Base-by-base conservation (phyloP, 2,888 invertebrate genomes). In the Seira sanloemensis region DNA sequence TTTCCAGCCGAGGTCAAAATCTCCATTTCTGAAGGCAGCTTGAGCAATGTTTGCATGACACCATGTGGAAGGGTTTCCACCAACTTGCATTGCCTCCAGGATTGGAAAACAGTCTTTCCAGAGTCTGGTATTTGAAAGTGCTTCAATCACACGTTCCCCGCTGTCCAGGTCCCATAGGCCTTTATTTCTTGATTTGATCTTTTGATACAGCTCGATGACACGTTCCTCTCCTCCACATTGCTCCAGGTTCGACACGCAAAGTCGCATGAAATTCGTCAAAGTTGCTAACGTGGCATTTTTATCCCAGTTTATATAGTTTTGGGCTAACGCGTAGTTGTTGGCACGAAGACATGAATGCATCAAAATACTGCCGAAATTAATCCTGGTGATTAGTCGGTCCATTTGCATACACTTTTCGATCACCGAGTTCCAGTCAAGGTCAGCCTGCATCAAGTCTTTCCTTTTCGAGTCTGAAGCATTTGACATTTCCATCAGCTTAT, bases 91-190 rank as follows among this genome's bases (percentile, higher is more conserved):
- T 90, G 94, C 93, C 72, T 94, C 92, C 24, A 95, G 90, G 16
- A 95, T 91, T 87, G 93, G 92, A 0, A 94, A 75, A 58, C 93
- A 93, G 81, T 94, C 93, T 88, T 92, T 92, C 95, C 95, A 96
- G 87, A 93, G 91, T 78, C 92, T 90, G 7, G 95, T 94, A 21
- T 93, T 90, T 87, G 94, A 94, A 1, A 97, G 90, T 0, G 93
- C 95, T 84, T 91, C 91, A 78, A 96, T 92, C 4, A 94, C 91
- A 90, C 91, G 91, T 90, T 94, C 94, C 89, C 93, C 93, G 19
- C 94, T 94, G 1, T 90, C 90, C 18, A 91, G 91, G 91, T 95
- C 95, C 72, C 88, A 88, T 1, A 95, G 90, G 0, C 93, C 90
- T 73, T 93, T 92, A 90, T 94, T 93, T 86, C 93, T 92, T 27